Evolutionary conservation across 2,113 vertebrate genomes (phyloP).

Genomic region (Leiothrix lutea): DNA sequence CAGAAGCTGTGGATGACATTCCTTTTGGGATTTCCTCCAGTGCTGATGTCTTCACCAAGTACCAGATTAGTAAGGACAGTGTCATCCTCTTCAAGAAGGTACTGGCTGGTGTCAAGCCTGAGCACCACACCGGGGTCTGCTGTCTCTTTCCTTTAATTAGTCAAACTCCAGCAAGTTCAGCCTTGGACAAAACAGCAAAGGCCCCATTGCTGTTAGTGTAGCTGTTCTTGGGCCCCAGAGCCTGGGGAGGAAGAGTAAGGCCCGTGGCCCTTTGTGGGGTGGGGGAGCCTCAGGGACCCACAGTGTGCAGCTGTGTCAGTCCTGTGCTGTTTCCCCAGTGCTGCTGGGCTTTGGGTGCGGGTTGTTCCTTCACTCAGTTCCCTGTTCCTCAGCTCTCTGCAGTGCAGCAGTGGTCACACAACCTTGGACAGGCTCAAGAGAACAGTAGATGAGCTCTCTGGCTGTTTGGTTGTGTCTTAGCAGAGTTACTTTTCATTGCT

Average conservation of each 20-base stretch:
- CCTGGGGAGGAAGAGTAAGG: rapidly evolving
- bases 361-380: background rate
- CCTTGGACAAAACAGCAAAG: rapidly evolving
- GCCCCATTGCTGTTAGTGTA: background rate
- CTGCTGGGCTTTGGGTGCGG: background rate
- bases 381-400: background rate
- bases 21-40: slow-evolving; percentile 87
- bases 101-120: background rate
- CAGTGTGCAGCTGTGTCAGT: too few relatives aligned
- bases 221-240: background rate
- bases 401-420: background rate
- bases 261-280: background rate
- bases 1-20: slow-evolving; percentile 89
- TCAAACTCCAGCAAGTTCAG: background rate
- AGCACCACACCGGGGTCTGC: background rate
- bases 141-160: background rate
- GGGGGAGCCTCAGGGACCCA: rapidly evolving
- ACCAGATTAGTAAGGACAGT: slow-evolving; percentile 82
- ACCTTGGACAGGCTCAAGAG: background rate
- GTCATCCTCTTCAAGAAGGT: slow-evolving; percentile 98
- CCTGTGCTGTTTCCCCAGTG: background rate
- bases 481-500: background rate
- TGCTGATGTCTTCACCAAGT: slow-evolving; percentile 82
- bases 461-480: background rate
- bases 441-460: background rate